Evolutionary conservation across 92 coral and sea anemone genomes (phyloP), one percentile per base, ranked within the genome.

Genomic region (Muricea muricata): DNA sequence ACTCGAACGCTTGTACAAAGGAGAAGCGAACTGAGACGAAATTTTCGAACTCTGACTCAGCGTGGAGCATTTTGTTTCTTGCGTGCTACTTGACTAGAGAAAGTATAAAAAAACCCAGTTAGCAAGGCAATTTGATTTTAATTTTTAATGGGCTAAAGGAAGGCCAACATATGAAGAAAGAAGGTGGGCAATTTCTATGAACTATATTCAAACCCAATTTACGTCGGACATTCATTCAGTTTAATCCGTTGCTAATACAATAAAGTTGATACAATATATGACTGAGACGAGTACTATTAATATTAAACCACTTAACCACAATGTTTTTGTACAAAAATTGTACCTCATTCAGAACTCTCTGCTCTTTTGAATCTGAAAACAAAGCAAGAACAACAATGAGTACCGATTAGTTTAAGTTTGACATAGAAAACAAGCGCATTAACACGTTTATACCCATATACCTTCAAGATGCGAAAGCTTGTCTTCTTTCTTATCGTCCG

Each of bases 401-500:
- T 61, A 61, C 68, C 3, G 37, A 6, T 5, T 26, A 30, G 18
- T 61, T 10, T 1, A 61, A 61, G 15, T 61, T 61, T 61, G 14
- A 29, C 25, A 1, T 4, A 21, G 13, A 30, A 24, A n/a, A 10
- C n/a, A 24, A 61, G 68, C 37, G 13, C 18, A 61, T 24, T 7
- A 61, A 29, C 29, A 12, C 68, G 37, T 61, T 23, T 61, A n/a
- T n/a, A n/a, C n/a, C n/a, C n/a, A 10, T 13, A 14, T 23, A 14
- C 20, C 39, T 17, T 26, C 15, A 65, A 29, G 12, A 68, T 24
- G 25, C 35, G 46, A 17, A 68, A 68, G 3, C 8, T 20, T 3
- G 6, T 41, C 57, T 72, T 72, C 63, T 6, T 26, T 34, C 30
- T 54, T 32, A 0, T 41, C 84, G 15, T 71, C 85, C 90, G 77